Evolutionary conservation across 1,140 invertebrate species (phyloP).

Genomic region (Drosophila murphyi): DNA sequence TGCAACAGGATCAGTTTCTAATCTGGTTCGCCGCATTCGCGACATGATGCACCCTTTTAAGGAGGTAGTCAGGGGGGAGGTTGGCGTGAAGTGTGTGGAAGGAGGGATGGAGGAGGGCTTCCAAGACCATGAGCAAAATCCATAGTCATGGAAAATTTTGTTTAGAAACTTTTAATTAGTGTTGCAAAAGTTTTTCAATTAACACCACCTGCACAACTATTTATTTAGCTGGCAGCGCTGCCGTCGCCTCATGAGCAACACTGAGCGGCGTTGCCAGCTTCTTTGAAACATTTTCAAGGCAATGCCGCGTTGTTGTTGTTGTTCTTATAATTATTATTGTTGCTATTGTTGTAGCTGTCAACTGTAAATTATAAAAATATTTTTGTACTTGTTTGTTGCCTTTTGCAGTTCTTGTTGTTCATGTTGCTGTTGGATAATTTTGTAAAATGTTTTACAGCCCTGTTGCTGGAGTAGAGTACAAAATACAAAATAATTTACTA

Average conservation of each 20-base stretch:
- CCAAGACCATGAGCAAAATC: conserved; percentile 27
- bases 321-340: conserved; percentile 12
- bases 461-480: conserved; percentile 14
- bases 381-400: conserved; percentile 54
- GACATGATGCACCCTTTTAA: not conserved
- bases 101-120: not conserved
- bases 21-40: not conserved
- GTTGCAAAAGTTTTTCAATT: conserved; percentile 84
- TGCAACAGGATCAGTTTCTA: conserved; percentile 22
- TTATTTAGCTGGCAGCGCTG: conserved; percentile 70
- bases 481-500: conserved; percentile 61
- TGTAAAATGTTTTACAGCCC: conserved; percentile 39
- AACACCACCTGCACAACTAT: conserved; percentile 84
- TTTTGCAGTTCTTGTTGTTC: conserved; percentile 27
- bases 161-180: conserved; percentile 84
- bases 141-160: conserved; percentile 76
- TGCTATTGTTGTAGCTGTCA: conserved; percentile 68
- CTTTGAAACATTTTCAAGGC: conserved; percentile 47
- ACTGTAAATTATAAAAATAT: conserved; percentile 83
- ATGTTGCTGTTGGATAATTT: conserved; percentile 23
- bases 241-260: conserved; percentile 18
- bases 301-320: conserved; percentile 11
- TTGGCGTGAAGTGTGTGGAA: not conserved
- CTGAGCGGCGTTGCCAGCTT: conserved; percentile 21
- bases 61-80: not conserved